Evolutionary conservation across 2,113 vertebrate species (phyloP), one percentile per base, ranked within the genome.

Genomic region (Hypomesus transpacificus): DNA sequence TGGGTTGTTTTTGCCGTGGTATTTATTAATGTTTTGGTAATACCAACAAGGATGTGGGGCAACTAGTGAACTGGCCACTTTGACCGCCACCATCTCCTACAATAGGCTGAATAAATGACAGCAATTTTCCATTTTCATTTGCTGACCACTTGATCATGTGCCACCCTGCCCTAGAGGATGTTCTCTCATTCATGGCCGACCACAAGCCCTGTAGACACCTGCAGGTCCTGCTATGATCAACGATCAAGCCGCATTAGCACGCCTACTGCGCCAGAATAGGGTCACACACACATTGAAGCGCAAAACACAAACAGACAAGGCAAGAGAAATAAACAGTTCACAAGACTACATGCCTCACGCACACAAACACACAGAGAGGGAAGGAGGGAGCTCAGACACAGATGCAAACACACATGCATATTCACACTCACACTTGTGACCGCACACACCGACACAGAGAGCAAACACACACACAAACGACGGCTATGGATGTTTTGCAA

Each of bases 81-180:
- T 80, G 58, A 9, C 70, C 53, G 75, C 69, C 73, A 86, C 79
- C 79, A 80, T 82, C 74, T 82, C 89, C 88, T 91, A 90, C 86
- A 90, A 86, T 71, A 71, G 77, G 75, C 79, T 66, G 76, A 84
- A 91, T 87, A 86, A 92, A 88, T 88, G 87, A 87, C 78, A 84
- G 85, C 90, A 92, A 93, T 93, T 93, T 92, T 93, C 88, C 81
- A 71, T 91, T 91, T 90, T 90, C 88, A 92, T 92, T 91, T 92
- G 90, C 88, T 91, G 89, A 91, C 92, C 91, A 93, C 91, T 93
- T 93, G 90, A 92, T 90, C 92, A 87, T 91, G 87, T 90, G 89
- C 86, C 86, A 82, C 79, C 71, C 79, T 69, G 39, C 82, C 80
- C 77, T 46, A 14, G 78, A 77, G 74, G 87, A 90, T 81, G 85